Evolutionary conservation across 2,888 invertebrate species (phyloP), one percentile per base, ranked within the genome.

Genomic region (Cephus rjabovi): DNA sequence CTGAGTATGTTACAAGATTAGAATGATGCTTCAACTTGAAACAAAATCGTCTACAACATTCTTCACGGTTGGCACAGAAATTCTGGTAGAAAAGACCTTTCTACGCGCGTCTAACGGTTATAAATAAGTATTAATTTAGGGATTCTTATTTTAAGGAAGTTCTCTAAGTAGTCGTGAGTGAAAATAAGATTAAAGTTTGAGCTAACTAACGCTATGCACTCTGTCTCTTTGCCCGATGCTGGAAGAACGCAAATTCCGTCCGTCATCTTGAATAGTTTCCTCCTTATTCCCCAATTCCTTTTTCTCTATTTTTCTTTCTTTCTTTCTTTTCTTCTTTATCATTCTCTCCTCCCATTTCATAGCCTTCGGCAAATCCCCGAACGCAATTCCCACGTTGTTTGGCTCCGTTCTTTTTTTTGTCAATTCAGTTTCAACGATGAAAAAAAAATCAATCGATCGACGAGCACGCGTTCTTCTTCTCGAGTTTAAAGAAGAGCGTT

Each of bases 1-100:
- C 87, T 88, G 91, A 91, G 90, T 91, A 91, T 91, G 87, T 91
- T 91, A 91, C 91, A 91, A 90, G 91, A 90, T 89, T 90, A 90
- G 89, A 90, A 88, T 90, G 87, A 90, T 89, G 89, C 85, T 86
- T 89, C 86, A 88, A 89, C 86, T 85, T 86, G 86, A 85, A 89
- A 87, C 87, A 86, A 87, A 87, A 87, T 90, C 85, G 86, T 89
- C 89, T 90, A 90, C 90, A 90, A 90, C 89, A 89, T 90, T 90
- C 90, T 89, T 88, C 86, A 89, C 88, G 88, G 88, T 91, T 91
- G 91, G 91, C 91, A 91, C 91, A 90, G 89, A 91, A 90, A 90
- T 91, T 91, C 89, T 87, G 86, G 90, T 91, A 91, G 89, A 90
- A 91, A 91, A 84, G 77, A 84, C 75, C 76, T 81, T 79, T 76